Evolutionary conservation across 2,888 invertebrate genomes (phyloP).

Genomic region (Opisthograptis luteolata): DNA sequence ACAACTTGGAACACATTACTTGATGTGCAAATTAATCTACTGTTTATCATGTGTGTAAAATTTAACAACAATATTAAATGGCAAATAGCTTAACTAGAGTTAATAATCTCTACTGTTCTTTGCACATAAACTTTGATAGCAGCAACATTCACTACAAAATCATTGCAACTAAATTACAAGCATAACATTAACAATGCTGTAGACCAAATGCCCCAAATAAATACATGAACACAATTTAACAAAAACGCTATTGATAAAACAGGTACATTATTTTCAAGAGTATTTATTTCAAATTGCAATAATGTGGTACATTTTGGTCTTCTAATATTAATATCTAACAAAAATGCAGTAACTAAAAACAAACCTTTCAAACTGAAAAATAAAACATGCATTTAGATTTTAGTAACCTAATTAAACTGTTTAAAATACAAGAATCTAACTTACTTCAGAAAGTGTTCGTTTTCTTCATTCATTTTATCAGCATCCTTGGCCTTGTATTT

Average conservation of each 20-base stretch:
- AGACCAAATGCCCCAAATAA: conserved; percentile 59
- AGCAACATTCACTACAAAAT: conserved; percentile 60
- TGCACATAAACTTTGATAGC: conserved; percentile 48
- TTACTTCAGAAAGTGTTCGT: conserved; percentile 96
- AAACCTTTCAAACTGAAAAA: conserved; percentile 49
- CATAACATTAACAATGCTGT: conserved; percentile 45
- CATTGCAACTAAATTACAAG: conserved; percentile 53
- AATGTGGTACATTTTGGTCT: conserved; percentile 20
- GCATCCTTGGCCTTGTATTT: conserved; percentile 97
- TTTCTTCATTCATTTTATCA: conserved; percentile 98
- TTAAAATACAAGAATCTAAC: conserved; percentile 46
- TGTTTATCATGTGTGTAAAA: conserved; percentile 16
- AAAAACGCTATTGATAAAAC: background rate
- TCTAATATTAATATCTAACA: conserved; percentile 12
- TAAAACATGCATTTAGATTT: conserved; percentile 46
- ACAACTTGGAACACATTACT: conserved; percentile 14
- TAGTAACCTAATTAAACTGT: conserved; percentile 34
- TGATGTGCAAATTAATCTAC: conserved; percentile 14
- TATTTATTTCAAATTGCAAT: conserved; percentile 3
- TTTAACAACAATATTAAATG: no score
- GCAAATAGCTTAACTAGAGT: no score
- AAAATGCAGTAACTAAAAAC: conserved; percentile 31
- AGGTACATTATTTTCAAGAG: background rate
- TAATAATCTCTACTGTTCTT: conserved; percentile 47
- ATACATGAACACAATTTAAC: conserved; percentile 16